Conservation (phyloP, 2,797 vertebrate genomes). For the Columba guinea region DNA sequence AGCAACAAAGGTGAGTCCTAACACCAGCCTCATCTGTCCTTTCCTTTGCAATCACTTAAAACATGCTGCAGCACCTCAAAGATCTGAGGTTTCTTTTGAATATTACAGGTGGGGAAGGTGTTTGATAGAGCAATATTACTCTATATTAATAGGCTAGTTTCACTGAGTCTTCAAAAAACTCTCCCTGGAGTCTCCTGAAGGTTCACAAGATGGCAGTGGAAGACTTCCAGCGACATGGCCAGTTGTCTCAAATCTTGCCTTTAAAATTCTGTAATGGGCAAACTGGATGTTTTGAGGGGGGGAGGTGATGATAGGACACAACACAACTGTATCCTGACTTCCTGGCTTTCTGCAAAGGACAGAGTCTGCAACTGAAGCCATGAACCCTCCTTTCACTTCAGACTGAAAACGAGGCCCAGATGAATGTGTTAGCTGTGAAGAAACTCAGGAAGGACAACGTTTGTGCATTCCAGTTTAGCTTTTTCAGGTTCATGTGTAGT, state of each 20-base stretch:
- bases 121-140: not conserved
- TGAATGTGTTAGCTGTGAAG: not conserved
- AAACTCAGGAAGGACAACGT: not conserved
- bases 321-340: not conserved
- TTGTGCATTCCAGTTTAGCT: not conserved
- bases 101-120: not conserved
- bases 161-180: not conserved
- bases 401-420: not conserved
- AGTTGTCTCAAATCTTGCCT: not conserved
- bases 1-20: not conserved
- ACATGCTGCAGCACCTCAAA: not conserved
- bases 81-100: not conserved
- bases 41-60: not conserved
- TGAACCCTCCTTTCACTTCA: not conserved
- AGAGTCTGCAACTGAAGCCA: not conserved
- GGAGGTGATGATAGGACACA: too few species aligned
- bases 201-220: not conserved
- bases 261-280: not conserved
- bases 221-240: not conserved
- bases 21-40: not conserved
- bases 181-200: not conserved
- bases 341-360: not conserved
- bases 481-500: conserved; percentile 3
- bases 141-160: not conserved
- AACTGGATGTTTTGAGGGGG: not conserved